Conservation (phyloP, 2,113 vertebrate genomes). For the Platycercus adscitus region DNA sequence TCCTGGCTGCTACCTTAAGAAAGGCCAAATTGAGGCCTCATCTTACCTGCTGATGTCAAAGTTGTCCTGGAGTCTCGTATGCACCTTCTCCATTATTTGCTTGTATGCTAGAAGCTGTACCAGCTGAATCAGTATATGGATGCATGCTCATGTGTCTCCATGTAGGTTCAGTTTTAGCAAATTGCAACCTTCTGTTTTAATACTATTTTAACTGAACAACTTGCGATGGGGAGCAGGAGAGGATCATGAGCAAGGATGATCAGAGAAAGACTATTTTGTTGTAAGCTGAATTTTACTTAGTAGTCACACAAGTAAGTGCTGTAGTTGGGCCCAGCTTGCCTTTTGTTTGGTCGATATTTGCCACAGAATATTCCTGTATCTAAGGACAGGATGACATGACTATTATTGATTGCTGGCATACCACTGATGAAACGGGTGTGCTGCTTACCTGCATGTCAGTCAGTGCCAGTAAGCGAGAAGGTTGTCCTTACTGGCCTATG, state of each 20-base stretch:
- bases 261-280: not conserved
- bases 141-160: not conserved
- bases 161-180: not conserved
- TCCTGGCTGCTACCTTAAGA: not conserved
- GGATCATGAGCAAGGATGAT: not conserved
- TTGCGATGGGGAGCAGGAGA: not conserved
- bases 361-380: not conserved
- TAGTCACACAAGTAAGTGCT: not conserved
- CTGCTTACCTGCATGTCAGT: not conserved
- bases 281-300: not conserved
- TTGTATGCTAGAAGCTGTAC: not conserved
- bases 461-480: not conserved
- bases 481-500: not conserved
- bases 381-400: not conserved
- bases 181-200: not conserved
- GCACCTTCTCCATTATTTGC: not conserved
- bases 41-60: not conserved
- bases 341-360: not conserved
- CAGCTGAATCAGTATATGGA: not conserved
- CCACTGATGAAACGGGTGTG: not conserved
- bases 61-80: not conserved
- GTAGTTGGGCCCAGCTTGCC: not conserved
- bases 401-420: not conserved
- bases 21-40: not conserved
- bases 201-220: not conserved